Base-by-base conservation (phyloP, 2,888 invertebrate genomes). In the Caenorhabditis wallacei region DNA sequence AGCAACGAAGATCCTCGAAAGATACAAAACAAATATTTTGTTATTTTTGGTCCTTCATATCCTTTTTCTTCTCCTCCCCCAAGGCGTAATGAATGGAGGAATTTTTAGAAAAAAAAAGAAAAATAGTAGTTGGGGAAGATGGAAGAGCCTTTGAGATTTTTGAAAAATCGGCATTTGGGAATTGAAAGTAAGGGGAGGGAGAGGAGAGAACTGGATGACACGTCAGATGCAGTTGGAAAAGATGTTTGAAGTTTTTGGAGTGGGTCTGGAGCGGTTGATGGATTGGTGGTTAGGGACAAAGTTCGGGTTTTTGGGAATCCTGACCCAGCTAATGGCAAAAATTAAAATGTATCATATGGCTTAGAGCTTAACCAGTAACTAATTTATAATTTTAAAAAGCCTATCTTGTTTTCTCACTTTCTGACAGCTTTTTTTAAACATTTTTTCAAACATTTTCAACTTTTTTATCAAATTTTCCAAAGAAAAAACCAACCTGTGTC, bases 161-260 rank as follows among this genome's bases (percentile, higher is more conserved):
- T 72, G 71, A 72, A 72, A 71, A 72, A 72, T 72, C 59, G 71
- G 51, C 71, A 72, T 72, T 72, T 61, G 71, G 71, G 71, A 72
- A 72, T 72, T 72, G 59, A 40, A 54, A 66, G 48, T 30, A 26
- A n/a, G 13, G 16, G 37, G 30, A 30, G 30, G 30, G 8, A 30
- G 8, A 30, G 30, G 8, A 30, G 30, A 30, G 30, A 30, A 30
- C 30, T 30, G 40, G 59, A 59, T 20, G 63, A 63, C 54, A 54
- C 54, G 69, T 69, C 69, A 69, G 54, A 69, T 43, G 69, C 69
- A 69, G 26, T 26, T 8, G 24, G 20, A 54, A 54, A 30, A 30
- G 30, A 30, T 30, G 30, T 63, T 63, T 46, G 22, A 35, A 63
- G n/a, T 63, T 24, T 37, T 37, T 22, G 40, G 37, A n/a, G 5